A percentile compares a stretch with the other conserved stretches of the same genome.
Evolutionary conservation across 2,113 vertebrate genomes (phyloP).

Genomic region (Maylandia zebra): DNA sequence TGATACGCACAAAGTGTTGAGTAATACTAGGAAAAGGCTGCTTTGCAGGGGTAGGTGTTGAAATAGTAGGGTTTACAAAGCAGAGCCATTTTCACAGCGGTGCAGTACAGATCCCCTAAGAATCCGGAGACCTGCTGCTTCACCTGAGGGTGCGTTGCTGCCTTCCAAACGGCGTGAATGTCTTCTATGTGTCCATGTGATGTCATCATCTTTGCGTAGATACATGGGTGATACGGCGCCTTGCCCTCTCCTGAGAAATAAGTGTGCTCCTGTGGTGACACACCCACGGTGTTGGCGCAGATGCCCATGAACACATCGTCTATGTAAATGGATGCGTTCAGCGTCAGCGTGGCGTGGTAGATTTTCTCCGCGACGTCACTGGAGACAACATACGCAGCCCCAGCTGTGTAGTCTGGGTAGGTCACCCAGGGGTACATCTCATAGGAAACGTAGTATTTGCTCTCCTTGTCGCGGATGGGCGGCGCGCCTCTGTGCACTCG

Average conservation of each 20-base stretch:
- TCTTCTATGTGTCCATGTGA: constrained; percentile 89
- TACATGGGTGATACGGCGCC: constrained; percentile 84
- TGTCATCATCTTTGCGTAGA: constrained; percentile 93
- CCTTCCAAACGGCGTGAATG: constrained; percentile 81
- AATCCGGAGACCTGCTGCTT: constrained; percentile 71
- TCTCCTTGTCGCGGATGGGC: constrained; percentile 79
- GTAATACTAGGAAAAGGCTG: constrained; percentile 78
- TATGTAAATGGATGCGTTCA: constrained; percentile 89
- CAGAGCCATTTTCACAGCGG: constrained; percentile 75
- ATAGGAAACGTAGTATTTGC: constrained; percentile 89
- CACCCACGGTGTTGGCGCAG: constrained; percentile 82
- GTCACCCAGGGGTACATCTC: constrained; percentile 90
- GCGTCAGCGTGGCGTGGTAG: constrained; percentile 81
- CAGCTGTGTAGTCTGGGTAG: constrained; percentile 94
- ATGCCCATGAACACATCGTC: constrained; percentile 98
- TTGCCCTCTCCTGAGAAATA: constrained; percentile 93
- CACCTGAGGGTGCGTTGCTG: constrained; percentile 78
- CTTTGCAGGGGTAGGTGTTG: constrained; percentile 83
- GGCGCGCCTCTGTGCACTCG: constrained; percentile 84
- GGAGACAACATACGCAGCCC: constrained; percentile 88
- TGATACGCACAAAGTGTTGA: not conserved
- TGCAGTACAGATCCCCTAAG: constrained; percentile 81
- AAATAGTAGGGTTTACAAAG: constrained; percentile 76
- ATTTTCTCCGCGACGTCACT: constrained; percentile 82
- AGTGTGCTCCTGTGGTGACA: constrained; percentile 81